Evolutionary conservation across 2,113 vertebrate genomes (phyloP).

Genomic region (Chamaetylas fuelleborni): DNA sequence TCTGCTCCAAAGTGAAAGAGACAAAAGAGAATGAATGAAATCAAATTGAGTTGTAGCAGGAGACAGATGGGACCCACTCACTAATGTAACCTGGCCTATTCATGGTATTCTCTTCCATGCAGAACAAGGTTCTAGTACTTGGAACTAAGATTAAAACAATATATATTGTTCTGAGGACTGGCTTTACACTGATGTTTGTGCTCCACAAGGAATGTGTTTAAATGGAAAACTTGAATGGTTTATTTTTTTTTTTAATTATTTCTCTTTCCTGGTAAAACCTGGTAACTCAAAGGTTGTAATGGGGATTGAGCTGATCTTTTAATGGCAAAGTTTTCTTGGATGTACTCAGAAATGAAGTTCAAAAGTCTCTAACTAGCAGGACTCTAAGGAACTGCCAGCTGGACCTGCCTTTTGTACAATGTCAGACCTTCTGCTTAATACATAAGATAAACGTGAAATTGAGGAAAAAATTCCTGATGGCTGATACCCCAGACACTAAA

Average conservation of each 20-base stretch:
- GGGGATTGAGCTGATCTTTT: background rate
- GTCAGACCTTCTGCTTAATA: background rate
- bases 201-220: background rate
- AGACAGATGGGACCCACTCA: slow-evolving; percentile 85
- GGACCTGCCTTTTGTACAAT: background rate
- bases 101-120: slow-evolving; percentile 47
- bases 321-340: background rate
- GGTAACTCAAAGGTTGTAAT: background rate
- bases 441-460: background rate
- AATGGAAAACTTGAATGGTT: background rate
- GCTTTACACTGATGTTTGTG: background rate
- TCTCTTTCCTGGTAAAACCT: background rate
- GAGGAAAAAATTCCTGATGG: background rate
- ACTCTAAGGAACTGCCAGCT: background rate
- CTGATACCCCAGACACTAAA: background rate
- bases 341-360: background rate
- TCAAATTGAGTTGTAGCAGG: slow-evolving; percentile 78
- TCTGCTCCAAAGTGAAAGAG: slow-evolving; percentile 70
- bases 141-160: background rate
- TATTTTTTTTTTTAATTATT: background rate
- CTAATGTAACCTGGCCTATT: slow-evolving; percentile 74
- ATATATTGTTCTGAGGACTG: background rate
- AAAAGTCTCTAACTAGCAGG: background rate
- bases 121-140: slow-evolving; percentile 40
- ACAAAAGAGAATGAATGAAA: slow-evolving; percentile 81